Evolutionary conservation across 2,797 vertebrate genomes (phyloP), one percentile per base, ranked within the genome.

Genomic region (Danio aesculapii): DNA sequence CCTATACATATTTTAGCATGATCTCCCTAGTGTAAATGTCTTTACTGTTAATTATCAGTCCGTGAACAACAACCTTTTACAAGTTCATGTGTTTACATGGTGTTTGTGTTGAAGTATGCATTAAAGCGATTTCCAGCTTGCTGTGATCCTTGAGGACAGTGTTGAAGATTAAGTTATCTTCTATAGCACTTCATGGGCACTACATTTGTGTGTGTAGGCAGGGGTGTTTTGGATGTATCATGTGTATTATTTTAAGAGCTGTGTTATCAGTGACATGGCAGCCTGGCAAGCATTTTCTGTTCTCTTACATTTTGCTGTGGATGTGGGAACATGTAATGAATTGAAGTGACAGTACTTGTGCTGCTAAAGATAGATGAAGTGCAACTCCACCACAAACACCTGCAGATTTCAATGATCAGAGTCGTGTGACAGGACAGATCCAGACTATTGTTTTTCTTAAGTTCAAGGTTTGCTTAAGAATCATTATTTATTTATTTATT

Each of bases 331-430:
- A 74, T 68, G 70, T 19, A 61, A 61, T 68, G 64, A 52, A 44
- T 50, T 44, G 39, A 73, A 66, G 68, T 78, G 81, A 72, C 44
- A 73, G 62, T 67, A 69, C 12, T 8, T 68, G 66, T 59, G 39
- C 5, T 62, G 19, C 19, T 44, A 17, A 63, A 46, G 19, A 57
- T 46, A 68, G 14, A 47, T 21, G 17, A 59, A 69, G 43, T 49
- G 43, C 19, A n/a, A 14, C 50, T 58, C 41, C 49, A 50, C 30
- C 30, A 30, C 30, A 30, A 47, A 52, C 2, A 49, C 5, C 30
- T 46, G 17, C n/a, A 43, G 63, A 41, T 43, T 19, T 11, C 47
- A 63, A 6, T 17, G 44, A 62, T 41, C 9, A 12, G 17, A 79
- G 13, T 47, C 62, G 53, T 41, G 14, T 76, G 75, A 57, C 10